A percentile compares a stretch with the other conserved stretches of the same genome.
Evolutionary conservation across 2,888 invertebrate genomes (phyloP).

Genomic region (Apamea crenata): DNA sequence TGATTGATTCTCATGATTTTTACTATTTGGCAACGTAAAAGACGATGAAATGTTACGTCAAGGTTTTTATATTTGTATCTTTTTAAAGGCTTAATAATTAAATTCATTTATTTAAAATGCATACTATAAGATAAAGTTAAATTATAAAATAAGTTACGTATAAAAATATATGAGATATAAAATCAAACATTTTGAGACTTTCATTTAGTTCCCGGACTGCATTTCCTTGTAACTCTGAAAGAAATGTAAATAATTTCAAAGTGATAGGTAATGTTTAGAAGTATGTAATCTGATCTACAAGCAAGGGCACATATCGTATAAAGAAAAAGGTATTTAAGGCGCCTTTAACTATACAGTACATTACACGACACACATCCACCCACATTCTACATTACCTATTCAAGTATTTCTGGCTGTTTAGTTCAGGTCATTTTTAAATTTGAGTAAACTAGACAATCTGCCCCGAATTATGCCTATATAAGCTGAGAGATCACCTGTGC

Average conservation of each 20-base stretch:
- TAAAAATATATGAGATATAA: conserved; percentile 42
- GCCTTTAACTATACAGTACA: background rate
- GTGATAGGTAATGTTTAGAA: no score
- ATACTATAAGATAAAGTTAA: conserved; percentile 34
- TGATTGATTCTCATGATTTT: background rate
- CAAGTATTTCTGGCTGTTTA: background rate
- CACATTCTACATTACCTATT: background rate
- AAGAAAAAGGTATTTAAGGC: no score
- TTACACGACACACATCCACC: background rate
- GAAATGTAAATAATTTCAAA: background rate
- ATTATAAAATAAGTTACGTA: conserved; percentile 36
- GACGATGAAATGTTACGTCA: background rate
- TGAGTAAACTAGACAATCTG: background rate
- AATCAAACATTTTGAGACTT: conserved; percentile 46
- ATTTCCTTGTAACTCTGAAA: conserved; percentile 77
- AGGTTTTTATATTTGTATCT: background rate
- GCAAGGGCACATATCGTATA: background rate
- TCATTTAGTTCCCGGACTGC: conserved; percentile 49
- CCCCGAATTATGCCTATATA: background rate
- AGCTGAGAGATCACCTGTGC: conserved; percentile 84
- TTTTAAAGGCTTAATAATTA: conserved; percentile 49
- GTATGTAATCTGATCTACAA: no score
- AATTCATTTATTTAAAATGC: conserved; percentile 48
- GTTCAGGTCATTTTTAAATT: background rate
- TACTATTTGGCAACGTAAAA: background rate